Evolutionary conservation across 2,888 invertebrate genomes (phyloP).

Genomic region (Baccha elongata): DNA sequence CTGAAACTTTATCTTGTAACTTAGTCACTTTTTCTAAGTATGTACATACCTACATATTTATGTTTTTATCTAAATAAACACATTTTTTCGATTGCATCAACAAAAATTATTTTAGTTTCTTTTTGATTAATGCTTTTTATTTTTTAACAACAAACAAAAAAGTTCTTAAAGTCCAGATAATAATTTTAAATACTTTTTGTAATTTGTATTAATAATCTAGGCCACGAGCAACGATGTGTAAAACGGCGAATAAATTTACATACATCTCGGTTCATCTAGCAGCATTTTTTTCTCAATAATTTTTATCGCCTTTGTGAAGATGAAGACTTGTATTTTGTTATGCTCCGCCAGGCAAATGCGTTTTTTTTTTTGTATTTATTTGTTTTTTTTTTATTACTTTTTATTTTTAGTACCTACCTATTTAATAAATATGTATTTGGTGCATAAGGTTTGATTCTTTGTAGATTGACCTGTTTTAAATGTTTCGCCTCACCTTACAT

Average conservation of each 20-base stretch:
- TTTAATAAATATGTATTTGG: too few relatives aligned
- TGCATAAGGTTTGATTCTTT: too few relatives aligned
- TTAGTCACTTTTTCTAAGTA: not conserved
- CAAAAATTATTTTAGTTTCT: not conserved
- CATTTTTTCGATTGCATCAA: conserved; percentile 20
- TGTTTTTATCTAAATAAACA: not conserved
- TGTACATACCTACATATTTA: not conserved
- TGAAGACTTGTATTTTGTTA: conserved; percentile 25
- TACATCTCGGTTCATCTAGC: conserved; percentile 61
- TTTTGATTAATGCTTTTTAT: conserved; percentile 7
- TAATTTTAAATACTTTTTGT: conserved; percentile 29
- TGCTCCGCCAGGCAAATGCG: conserved; percentile 55
- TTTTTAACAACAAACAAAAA: not conserved
- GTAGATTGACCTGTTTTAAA: too few relatives aligned
- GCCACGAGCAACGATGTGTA: conserved; percentile 27
- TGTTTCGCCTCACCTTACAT: too few relatives aligned
- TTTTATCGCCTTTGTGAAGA: conserved; percentile 24
- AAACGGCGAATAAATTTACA: conserved; percentile 34
- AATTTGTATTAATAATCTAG: conserved; percentile 34
- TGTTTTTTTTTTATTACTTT: conserved; percentile 44
- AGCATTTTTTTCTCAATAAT: conserved; percentile 44
- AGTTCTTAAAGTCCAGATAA: not conserved
- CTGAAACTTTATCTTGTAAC: not conserved
- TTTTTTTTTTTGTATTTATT: conserved; percentile 46
- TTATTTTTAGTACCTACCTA: too few relatives aligned